Evolutionary conservation across 2,113 vertebrate species (phyloP).

Genomic region (Raja brachyura): DNA sequence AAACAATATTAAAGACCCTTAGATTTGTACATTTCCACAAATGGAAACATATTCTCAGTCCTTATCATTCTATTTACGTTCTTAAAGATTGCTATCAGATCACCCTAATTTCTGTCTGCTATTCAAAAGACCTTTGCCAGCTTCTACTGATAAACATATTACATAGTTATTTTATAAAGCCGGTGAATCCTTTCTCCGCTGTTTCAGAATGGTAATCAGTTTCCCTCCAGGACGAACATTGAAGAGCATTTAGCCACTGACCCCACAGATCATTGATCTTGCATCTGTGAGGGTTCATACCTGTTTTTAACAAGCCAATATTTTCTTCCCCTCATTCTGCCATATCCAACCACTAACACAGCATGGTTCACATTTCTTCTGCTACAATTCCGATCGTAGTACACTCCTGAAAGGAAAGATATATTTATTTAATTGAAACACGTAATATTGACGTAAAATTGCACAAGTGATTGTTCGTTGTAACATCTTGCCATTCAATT

Average conservation of each 20-base stretch:
- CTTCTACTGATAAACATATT: not conserved
- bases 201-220: not conserved
- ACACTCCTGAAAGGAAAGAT: constrained; percentile 33
- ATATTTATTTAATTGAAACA: not conserved
- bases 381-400: constrained; percentile 23
- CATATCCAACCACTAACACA: constrained; percentile 32
- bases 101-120: not conserved
- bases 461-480: too few species aligned
- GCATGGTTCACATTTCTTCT: not conserved
- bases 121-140: not conserved
- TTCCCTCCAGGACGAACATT: not conserved
- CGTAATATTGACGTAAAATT: not conserved
- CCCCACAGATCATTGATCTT: too few species aligned
- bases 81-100: not conserved
- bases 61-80: not conserved
- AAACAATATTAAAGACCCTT: not conserved
- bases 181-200: not conserved
- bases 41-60: not conserved
- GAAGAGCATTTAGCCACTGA: not conserved
- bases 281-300: not conserved
- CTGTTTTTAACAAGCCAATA: constrained; percentile 41
- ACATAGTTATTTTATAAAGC: not conserved
- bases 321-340: not conserved
- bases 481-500: not conserved
- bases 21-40: not conserved